Conservation (phyloP, 2,888 invertebrate genomes). For the Tolmerus cingulatus region DNA sequence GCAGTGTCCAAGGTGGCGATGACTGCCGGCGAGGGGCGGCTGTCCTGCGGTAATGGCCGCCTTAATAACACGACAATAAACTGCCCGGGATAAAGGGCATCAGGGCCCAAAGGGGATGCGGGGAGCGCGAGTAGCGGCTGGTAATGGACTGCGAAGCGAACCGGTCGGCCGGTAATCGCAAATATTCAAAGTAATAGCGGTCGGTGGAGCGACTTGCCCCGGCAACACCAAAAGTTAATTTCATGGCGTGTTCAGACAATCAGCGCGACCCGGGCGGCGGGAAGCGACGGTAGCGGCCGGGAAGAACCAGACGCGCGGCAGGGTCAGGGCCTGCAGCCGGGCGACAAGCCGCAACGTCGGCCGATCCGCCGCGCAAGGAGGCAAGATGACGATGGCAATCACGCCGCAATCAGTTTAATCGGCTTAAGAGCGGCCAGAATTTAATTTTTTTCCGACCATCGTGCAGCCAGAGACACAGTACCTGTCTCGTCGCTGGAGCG, state of each 20-base stretch:
- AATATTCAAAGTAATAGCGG: conserved; percentile 30
- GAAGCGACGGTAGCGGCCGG: neutral
- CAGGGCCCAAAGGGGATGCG: neutral
- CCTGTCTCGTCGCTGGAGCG: neutral
- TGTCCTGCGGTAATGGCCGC: neutral
- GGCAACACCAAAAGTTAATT: conserved; percentile 39
- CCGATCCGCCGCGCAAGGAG: neutral
- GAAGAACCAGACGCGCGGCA: neutral
- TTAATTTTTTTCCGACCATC: conserved; percentile 18
- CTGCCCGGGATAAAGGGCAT: neutral
- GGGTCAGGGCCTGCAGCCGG: neutral
- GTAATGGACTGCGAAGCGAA: neutral
- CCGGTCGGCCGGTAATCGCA: conserved; percentile 1
- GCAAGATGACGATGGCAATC: conserved; percentile 18
- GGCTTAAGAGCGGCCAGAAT: conserved; percentile 36
- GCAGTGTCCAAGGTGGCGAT: neutral
- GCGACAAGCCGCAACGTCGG: neutral
- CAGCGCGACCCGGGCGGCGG: neutral
- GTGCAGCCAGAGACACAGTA: neutral
- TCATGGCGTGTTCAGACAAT: conserved; percentile 34
- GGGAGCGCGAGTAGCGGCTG: neutral
- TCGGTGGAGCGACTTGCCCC: neutral
- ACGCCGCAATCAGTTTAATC: conserved; percentile 36
- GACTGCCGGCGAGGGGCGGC: neutral
- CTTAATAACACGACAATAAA: conserved; percentile 15